Conservation (phyloP, 1,140 invertebrate genomes). For the Aphaenogaster rudis region DNA sequence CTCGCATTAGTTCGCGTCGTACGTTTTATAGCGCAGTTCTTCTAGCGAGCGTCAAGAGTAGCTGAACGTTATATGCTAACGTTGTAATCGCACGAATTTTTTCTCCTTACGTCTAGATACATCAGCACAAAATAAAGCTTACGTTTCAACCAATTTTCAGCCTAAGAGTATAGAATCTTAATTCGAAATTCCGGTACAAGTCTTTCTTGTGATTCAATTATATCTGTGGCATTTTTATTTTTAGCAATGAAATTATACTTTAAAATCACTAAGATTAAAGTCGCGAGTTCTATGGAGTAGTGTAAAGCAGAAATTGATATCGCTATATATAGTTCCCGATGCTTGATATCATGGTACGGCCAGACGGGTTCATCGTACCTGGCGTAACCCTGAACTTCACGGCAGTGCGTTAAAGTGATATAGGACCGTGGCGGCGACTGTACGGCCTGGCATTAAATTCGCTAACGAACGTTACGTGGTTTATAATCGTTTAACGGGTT, state of each 20-base stretch:
- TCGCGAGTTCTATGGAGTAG: background rate
- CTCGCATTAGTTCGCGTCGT: constrained; percentile 19
- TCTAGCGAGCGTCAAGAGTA: constrained; percentile 4
- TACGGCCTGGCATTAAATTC: constrained; percentile 68
- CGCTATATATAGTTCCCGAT: constrained; percentile 25
- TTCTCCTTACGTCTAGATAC: background rate
- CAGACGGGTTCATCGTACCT: constrained; percentile 73
- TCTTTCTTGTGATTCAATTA: background rate
- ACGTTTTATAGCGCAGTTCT: constrained; percentile 32
- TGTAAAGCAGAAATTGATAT: constrained; percentile 2
- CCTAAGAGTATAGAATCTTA: background rate
- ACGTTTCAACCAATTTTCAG: background rate
- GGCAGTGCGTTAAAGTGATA: constrained; percentile 74
- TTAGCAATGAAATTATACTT: background rate
- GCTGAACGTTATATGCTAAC: background rate
- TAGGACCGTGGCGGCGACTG: constrained; percentile 55
- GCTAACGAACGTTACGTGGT: constrained; percentile 73
- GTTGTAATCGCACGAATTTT: background rate
- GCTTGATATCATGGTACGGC: constrained; percentile 36
- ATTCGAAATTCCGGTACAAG: background rate
- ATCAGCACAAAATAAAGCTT: background rate
- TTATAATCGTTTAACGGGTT: constrained; percentile 73
- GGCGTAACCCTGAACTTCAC: constrained; percentile 70
- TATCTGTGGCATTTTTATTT: background rate
- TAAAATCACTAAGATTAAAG: background rate